Percentiles rank a stretch among this genome's conserved stretches.
Conservation (phyloP, 1,140 invertebrate genomes). For the Drosophila baimaii region DNA sequence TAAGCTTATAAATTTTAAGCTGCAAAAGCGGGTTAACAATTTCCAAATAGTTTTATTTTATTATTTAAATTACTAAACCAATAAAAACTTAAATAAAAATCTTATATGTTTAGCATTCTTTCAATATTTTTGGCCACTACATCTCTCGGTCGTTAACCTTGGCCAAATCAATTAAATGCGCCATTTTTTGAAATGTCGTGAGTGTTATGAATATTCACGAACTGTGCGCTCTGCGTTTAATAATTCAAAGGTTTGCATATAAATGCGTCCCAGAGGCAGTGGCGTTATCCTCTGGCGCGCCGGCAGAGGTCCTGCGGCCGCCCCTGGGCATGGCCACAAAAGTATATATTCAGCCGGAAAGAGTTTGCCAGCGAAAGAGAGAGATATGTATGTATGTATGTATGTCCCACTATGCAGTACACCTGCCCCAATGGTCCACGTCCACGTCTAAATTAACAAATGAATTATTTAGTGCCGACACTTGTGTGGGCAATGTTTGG, state of each 20-base stretch:
- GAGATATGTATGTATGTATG: neutral
- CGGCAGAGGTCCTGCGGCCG: neutral
- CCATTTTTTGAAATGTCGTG: slow-evolving; percentile 72
- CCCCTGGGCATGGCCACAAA: slow-evolving; percentile 10
- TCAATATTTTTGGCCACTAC: neutral
- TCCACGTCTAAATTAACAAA: slow-evolving; percentile 79
- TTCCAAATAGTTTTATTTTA: neutral
- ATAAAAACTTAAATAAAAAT: neutral
- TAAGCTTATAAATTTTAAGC: neutral
- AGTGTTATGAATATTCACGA: slow-evolving; percentile 75
- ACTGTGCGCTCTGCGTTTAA: slow-evolving; percentile 54
- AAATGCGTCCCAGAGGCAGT: slow-evolving; percentile 53
- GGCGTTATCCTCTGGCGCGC: slow-evolving; percentile 9
- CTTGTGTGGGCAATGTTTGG: slow-evolving; percentile 73
- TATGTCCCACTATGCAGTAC: slow-evolving; percentile 1
- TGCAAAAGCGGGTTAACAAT: neutral
- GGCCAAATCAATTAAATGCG: slow-evolving; percentile 68
- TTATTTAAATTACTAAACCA: neutral
- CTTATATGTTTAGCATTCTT: neutral
- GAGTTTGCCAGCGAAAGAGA: slow-evolving; percentile 7
- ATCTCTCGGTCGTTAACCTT: slow-evolving; percentile 28
- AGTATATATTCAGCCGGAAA: slow-evolving; percentile 46
- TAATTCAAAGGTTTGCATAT: slow-evolving; percentile 74
- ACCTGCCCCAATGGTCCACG: neutral
- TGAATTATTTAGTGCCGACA: slow-evolving; percentile 78